Percentiles rank a stretch among this genome's conserved stretches.
phyloP scores from a whole-genome alignment of 2,797 vertebrate species.

The Aeoliscus strigatus region DNA sequence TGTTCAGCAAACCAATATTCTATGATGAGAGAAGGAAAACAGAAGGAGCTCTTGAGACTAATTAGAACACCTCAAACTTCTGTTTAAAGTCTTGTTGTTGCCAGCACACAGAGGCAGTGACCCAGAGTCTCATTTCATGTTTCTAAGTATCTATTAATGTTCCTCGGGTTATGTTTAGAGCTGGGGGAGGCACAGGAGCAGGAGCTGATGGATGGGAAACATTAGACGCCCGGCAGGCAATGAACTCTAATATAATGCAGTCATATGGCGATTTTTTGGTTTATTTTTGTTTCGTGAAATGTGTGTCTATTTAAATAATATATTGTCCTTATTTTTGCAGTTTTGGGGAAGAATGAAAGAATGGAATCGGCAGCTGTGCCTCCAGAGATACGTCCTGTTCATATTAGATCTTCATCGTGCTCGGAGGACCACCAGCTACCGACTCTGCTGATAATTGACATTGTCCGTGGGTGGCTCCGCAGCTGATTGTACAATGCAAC shows the following conservation, averaged over 20 bases:
- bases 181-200: conserved; percentile 68
- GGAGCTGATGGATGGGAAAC: conserved; percentile 84
- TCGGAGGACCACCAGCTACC: conserved; percentile 66
- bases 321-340: conserved; percentile 60
- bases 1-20: conserved; percentile 52
- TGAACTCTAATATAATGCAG: conserved; percentile 76
- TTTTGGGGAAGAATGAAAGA: conserved; percentile 76
- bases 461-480: conserved; percentile 79
- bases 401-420: conserved; percentile 81
- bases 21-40: conserved; percentile 42
- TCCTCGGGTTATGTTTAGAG: conserved; percentile 71
- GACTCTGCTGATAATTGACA: conserved; percentile 80
- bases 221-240: conserved; percentile 81
- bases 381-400: conserved; percentile 82
- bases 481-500: conserved; percentile 65
- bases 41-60: conserved; percentile 69
- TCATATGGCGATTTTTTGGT: conserved; percentile 63
- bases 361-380: conserved; percentile 76
- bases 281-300: conserved; percentile 57
- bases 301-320: conserved; percentile 65
- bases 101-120: conserved; percentile 63
- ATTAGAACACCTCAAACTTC: conserved; percentile 72
- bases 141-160: conserved; percentile 71
- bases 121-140: conserved; percentile 71
- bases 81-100: conserved; percentile 68